Percentiles rank a stretch among this genome's conserved stretches.
Conservation (phyloP, 1,140 invertebrate genomes). For the Zaprionus africanus region DNA sequence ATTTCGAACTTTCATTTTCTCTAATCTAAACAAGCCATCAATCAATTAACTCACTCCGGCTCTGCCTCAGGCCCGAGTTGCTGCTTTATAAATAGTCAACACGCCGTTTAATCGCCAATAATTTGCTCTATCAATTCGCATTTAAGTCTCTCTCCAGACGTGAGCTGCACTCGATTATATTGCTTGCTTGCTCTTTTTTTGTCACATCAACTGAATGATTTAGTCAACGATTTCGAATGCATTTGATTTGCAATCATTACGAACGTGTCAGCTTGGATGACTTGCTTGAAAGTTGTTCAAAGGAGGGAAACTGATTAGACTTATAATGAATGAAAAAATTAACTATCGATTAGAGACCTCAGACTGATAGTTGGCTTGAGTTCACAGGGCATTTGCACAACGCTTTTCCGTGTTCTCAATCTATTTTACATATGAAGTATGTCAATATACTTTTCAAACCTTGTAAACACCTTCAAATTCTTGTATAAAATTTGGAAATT, state of each 20-base stretch:
- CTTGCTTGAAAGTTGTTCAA: conserved; percentile 48
- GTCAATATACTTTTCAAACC: not conserved
- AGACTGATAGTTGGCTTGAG: not conserved
- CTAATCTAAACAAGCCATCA: conserved; percentile 77
- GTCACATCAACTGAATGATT: conserved; percentile 64
- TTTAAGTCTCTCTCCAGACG: conserved; percentile 40
- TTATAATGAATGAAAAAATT: conserved; percentile 3
- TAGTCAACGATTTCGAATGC: conserved; percentile 31
- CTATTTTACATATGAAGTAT: not conserved
- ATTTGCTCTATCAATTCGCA: conserved; percentile 74
- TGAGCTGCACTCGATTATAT: conserved; percentile 21
- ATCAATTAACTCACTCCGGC: conserved; percentile 63
- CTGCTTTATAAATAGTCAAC: conserved; percentile 52
- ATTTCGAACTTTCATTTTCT: conserved; percentile 77
- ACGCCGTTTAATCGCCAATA: conserved; percentile 64
- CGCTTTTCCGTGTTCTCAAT: not conserved
- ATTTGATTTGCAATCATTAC: conserved; percentile 74
- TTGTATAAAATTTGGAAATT: not conserved
- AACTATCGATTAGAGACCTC: not conserved
- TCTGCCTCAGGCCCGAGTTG: not conserved
- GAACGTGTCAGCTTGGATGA: conserved; percentile 18
- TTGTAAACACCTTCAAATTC: not conserved
- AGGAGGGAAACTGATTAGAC: not conserved
- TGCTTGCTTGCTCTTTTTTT: not conserved
- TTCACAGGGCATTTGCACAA: conserved; percentile 3